phyloP scores from a whole-genome alignment of 2,113 vertebrate genomes.

The Dunckerocampus dactyliophorus region DNA sequence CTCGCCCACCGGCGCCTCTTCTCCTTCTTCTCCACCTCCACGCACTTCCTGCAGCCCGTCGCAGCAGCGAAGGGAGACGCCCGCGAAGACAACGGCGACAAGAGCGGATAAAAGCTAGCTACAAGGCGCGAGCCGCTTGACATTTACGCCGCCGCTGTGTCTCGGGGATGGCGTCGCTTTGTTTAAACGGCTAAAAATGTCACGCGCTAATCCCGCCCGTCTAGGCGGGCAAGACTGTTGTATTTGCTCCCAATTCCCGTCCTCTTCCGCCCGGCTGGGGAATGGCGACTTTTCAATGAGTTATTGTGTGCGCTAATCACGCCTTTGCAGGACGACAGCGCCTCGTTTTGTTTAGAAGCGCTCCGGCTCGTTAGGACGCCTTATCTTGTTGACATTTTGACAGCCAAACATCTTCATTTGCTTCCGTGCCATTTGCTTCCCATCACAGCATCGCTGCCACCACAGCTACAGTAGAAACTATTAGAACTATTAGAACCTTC shows the following conservation, averaged over 20 bases:
- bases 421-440: slow-evolving; percentile 21
- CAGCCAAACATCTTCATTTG: slow-evolving; percentile 32
- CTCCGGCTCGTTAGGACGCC: neutral
- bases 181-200: slow-evolving; percentile 60
- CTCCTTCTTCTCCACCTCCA: slow-evolving; percentile 12
- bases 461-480: no score
- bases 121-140: slow-evolving; percentile 43
- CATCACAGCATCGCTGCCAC: slow-evolving; percentile 20
- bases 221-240: slow-evolving; percentile 32
- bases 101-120: slow-evolving; percentile 21
- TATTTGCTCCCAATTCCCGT: no score
- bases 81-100: slow-evolving; percentile 6
- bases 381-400: slow-evolving; percentile 41
- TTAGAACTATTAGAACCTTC: slow-evolving; percentile 3
- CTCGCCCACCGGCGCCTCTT: slow-evolving; percentile 30
- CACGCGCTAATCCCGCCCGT: slow-evolving; percentile 61
- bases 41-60: slow-evolving; percentile 2
- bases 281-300: no score
- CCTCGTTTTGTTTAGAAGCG: no score
- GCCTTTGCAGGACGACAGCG: no score
- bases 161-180: slow-evolving; percentile 34
- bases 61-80: no score
- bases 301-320: no score
- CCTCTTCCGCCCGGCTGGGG: neutral
- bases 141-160: slow-evolving; percentile 50